Evolutionary conservation across 2,888 invertebrate species (phyloP), one percentile per base, ranked within the genome.

Genomic region (Trilocha varians): DNA sequence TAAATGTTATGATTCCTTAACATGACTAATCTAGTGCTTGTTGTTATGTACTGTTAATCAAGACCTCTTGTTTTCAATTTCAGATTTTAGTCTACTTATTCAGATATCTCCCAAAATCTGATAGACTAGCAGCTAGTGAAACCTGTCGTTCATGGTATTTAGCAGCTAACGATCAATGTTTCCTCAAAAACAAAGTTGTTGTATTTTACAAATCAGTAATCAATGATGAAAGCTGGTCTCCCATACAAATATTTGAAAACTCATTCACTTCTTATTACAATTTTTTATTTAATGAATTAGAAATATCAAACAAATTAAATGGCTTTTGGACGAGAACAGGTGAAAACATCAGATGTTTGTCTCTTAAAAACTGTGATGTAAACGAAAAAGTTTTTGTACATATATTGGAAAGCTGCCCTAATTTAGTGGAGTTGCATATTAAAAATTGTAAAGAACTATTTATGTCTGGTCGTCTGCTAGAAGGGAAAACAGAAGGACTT

Each of bases 391-490:
- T 87, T 39, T 88, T 91, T 60, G 87, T 88, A 36, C 71, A 87
- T 42, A 87, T 91, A 36, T 57, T 91, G 34, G 84, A 87, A 45
- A 77, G 84, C 48, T 87, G 90, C 55, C 74, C 73, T 13, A 88
- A 88, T 55, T 70, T 93, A 43, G 84, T 87, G 57, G 67, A 74
- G 40, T 73, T 93, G 13, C 87, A 88, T 38, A 84, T 93, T 40
- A 87, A 88, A 48, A 87, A 87, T 41, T 93, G 92, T 55, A 88
- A 91, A 55, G 91, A 91, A 43, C 77, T 93, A 14, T 90, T 93
- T 48, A 93, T 93, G 91, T 90, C 91, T 2, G 93, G 93, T 2
- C 86, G 89, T 11, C 75, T 93, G 34, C 64, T 93, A 34, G 90
- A 90, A 55, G 87, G 88, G 18, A 78, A 87, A 38, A 76, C 86